Evolutionary conservation across 2,797 vertebrate species (phyloP), one percentile per base, ranked within the genome.

Genomic region (Urophycis tenuis): DNA sequence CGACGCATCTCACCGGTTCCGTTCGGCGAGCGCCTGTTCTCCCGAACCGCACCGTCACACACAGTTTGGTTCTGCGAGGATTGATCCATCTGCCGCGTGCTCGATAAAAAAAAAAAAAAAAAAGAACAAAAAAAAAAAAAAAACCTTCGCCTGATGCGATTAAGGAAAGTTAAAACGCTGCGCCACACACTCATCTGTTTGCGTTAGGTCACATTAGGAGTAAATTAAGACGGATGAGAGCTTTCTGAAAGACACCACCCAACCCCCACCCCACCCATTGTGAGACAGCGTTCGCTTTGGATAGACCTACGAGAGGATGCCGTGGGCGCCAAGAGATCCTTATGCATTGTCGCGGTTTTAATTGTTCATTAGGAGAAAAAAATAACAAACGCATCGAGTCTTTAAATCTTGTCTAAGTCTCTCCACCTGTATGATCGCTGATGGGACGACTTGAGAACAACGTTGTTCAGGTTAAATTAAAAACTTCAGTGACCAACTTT

Each of bases 191-290:
- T 89, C 88, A 87, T 92, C 84, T 87, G 80, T 91, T 88, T 90
- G 78, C 84, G 88, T 92, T 88, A 89, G 80, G 84, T 82, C 84
- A 85, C 84, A 89, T 90, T 86, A 87, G 77, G 78, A 71, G 78
- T 64, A 89, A 88, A 90, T 86, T 83, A 89, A 90, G 90, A 92
- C 82, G 75, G 81, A 91, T 90, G 86, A 88, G 87, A 87, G 60
- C 60, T 67, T 67, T 67, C 60, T 77, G 75, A 67, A 85, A 84
- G 79, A 86, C 79, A 74, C 78, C 74, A 36, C 81, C 35, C 78
- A 82, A 2, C 19, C 30, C 25, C 14, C 29, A 19, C 29, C 31
- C 17, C 3, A 15, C 11, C 7, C 67, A 12, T n/a, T 29, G 53
- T 64, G 53, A 29, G 9, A 29, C 53, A 4, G 7, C n/a, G 53